A percentile compares a stretch with the other conserved stretches of the same genome.
These are phyloP conservation scores for Pyrrhia umbra DNA, from an alignment of 2,888 invertebrate species.

Conservation along the genomic window DNA sequence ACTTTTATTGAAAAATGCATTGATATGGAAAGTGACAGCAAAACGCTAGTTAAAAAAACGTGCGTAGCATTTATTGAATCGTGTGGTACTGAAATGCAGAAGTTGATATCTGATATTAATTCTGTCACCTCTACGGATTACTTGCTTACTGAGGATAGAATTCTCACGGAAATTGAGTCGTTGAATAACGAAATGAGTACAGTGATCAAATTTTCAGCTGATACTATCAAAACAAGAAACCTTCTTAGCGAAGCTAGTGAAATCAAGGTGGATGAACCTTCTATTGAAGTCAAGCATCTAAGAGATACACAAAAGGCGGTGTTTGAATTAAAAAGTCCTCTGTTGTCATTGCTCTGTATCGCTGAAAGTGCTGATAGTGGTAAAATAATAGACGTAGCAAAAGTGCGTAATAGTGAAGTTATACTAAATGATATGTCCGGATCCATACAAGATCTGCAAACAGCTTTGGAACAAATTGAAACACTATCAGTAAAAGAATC, in stretches of 20 bases:
- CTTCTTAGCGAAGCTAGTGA: constrained; percentile 79
- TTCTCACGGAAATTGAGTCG: constrained; percentile 82
- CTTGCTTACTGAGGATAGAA: constrained; percentile 80
- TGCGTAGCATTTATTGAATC: constrained; percentile 92
- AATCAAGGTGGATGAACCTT: constrained; percentile 74
- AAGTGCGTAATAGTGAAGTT: constrained; percentile 77
- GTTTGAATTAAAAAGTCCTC: constrained; percentile 80
- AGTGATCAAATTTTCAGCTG: constrained; percentile 87
- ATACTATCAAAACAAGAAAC: constrained; percentile 87
- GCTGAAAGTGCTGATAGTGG: constrained; percentile 76
- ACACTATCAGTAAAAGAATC: constrained; percentile 89
- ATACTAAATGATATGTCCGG: constrained; percentile 85
- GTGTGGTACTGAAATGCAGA: constrained; percentile 89
- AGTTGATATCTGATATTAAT: constrained; percentile 85
- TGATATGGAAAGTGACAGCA: constrained; percentile 92
- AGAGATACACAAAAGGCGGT: constrained; percentile 84
- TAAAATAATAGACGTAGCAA: constrained; percentile 66
- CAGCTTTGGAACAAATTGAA: constrained; percentile 85
- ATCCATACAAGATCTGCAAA: constrained; percentile 87
- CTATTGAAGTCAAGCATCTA: constrained; percentile 78
- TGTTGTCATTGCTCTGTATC: constrained; percentile 79
- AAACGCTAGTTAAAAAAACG: constrained; percentile 92
- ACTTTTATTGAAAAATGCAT: constrained; percentile 92
- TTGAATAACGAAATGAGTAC: constrained; percentile 87
- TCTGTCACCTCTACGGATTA: constrained; percentile 83